Evolutionary conservation across 2,888 invertebrate genomes (phyloP).

Genomic region (Lasioglossum calceatum): DNA sequence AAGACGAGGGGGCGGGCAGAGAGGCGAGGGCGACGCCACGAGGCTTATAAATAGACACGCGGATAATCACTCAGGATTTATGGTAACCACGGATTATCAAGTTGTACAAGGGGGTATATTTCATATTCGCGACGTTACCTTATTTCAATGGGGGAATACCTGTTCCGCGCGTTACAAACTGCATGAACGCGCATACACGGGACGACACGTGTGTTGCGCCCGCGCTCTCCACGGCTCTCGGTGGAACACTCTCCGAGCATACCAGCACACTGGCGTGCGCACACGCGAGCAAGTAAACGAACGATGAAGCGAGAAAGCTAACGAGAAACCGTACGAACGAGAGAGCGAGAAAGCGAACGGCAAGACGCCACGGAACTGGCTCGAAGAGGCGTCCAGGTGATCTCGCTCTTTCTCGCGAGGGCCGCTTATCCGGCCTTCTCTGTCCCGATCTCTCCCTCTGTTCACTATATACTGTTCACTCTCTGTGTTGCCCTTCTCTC

Average conservation of each 20-base stretch:
- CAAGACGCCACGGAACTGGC: slow-evolving; percentile 66
- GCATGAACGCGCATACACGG: slow-evolving; percentile 72
- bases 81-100: slow-evolving; percentile 85
- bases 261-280: slow-evolving; percentile 4
- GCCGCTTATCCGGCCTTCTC: slow-evolving; percentile 27
- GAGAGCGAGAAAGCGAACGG: slow-evolving; percentile 12
- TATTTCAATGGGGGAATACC: slow-evolving; percentile 83
- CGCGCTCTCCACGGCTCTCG: neutral
- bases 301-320: slow-evolving; percentile 22
- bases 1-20: slow-evolving; percentile 53
- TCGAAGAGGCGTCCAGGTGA: slow-evolving; percentile 68
- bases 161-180: slow-evolving; percentile 78
- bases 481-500: slow-evolving; percentile 59
- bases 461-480: neutral
- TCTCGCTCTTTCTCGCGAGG: slow-evolving; percentile 47
- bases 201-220: slow-evolving; percentile 67
- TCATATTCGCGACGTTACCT: slow-evolving; percentile 84
- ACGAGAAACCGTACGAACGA: slow-evolving; percentile 10
- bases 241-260: neutral
- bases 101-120: slow-evolving; percentile 84
- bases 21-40: slow-evolving; percentile 73
- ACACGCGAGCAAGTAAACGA: slow-evolving; percentile 28
- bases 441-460: slow-evolving; percentile 37
- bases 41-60: slow-evolving; percentile 83
- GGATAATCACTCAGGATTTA: slow-evolving; percentile 85